Evolutionary conservation across 2,888 invertebrate species (phyloP).

Genomic region (Nephrotoma flavescens): DNA sequence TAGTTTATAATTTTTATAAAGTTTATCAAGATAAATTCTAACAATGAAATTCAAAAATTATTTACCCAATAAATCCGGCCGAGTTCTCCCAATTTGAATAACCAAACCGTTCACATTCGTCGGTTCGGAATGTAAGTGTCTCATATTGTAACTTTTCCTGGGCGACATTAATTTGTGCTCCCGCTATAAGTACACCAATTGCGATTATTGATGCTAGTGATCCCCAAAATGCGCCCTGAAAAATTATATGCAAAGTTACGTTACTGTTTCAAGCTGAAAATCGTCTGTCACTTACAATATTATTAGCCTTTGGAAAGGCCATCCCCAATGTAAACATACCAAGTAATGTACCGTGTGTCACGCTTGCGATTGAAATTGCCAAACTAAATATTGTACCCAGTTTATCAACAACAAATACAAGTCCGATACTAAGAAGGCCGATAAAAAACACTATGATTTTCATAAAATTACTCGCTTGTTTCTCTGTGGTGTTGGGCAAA

Average conservation of each 20-base stretch:
- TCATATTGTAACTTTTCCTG: conserved; percentile 4
- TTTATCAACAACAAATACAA: conserved; percentile 44
- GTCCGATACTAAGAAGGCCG: conserved; percentile 32
- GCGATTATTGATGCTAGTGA: conserved; percentile 35
- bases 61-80: background rate
- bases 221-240: conserved; percentile 37
- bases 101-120: conserved; percentile 12
- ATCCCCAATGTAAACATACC: conserved; percentile 55
- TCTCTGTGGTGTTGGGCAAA: conserved; percentile 25
- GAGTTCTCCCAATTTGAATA: background rate
- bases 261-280: background rate
- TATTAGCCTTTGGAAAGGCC: conserved; percentile 47
- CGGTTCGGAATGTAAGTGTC: conserved; percentile 11
- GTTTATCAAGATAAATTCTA: too few relatives aligned
- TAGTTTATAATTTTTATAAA: too few relatives aligned
- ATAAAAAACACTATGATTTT: conserved; percentile 16
- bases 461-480: conserved; percentile 18
- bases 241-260: background rate
- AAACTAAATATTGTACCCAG: conserved; percentile 54
- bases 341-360: conserved; percentile 50
- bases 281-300: conserved; percentile 33
- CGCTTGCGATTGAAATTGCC: conserved; percentile 43
- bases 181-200: conserved; percentile 37
- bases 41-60: background rate
- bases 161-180: conserved; percentile 36